Evolutionary conservation across 2,797 vertebrate species (phyloP).

Genomic region (Erpetoichthys calabaricus): DNA sequence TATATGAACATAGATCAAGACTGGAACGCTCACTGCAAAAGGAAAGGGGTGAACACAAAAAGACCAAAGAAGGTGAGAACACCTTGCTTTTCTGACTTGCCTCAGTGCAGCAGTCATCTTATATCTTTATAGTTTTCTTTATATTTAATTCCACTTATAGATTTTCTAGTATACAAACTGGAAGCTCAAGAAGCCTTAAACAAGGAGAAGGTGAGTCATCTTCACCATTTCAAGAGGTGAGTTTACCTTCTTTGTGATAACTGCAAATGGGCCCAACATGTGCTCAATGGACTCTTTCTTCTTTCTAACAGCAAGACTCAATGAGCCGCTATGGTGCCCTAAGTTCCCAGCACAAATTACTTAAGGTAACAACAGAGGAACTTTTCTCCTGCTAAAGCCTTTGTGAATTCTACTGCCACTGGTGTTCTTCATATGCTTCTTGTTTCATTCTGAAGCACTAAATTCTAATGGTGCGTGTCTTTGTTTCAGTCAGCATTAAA

Average conservation of each 20-base stretch:
- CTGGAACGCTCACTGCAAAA: constrained; percentile 47
- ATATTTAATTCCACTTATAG: constrained; percentile 18
- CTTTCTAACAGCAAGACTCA: constrained; percentile 40
- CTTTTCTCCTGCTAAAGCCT: too few species aligned
- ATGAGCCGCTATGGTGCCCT: constrained; percentile 48
- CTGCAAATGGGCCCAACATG: neutral
- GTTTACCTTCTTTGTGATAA: accelerated
- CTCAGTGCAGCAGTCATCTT: neutral
- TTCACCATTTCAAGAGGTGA: accelerated
- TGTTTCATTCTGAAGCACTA: too few species aligned
- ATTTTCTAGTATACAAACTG: constrained; percentile 48
- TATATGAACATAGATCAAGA: constrained; percentile 47
- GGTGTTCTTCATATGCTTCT: too few species aligned
- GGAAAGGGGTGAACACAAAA: constrained; percentile 47
- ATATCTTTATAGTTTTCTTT: neutral
- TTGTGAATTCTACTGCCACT: too few species aligned
- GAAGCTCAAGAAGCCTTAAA: constrained; percentile 52
- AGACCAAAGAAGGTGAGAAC: constrained; percentile 46
- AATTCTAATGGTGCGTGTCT: too few species aligned
- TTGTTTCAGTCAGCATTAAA: too few species aligned
- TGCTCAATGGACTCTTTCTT: neutral
- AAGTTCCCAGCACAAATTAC: constrained; percentile 47
- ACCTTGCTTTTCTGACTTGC: too few species aligned
- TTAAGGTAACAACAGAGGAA: constrained; percentile 34
- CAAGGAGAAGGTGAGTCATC: constrained; percentile 42